Evolutionary conservation across 2,888 invertebrate genomes (phyloP), one percentile per base, ranked within the genome.

Genomic region (Orchesella flavescens): DNA sequence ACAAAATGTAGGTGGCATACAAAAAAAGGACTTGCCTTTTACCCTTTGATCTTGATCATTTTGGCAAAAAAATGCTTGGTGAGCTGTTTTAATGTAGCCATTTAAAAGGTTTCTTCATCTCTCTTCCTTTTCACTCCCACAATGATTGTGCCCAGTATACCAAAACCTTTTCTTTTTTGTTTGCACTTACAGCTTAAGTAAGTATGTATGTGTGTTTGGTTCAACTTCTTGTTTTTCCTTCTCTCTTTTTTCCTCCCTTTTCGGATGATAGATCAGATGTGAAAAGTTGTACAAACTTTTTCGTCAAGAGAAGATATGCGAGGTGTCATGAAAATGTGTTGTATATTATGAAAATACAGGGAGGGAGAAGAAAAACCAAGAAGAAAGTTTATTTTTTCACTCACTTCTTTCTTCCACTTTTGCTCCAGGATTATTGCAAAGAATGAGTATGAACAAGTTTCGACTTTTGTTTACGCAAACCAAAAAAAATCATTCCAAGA

Each of bases 41-140:
- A 61, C 61, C 71, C 78, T 78, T 78, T 78, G 69, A 78, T 78
- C 78, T 78, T 71, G 71, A 78, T 71, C 78, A 78, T 71, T 69
- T 78, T 78, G 61, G 69, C 61, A 59, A 69, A 61, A 69, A 61
- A 76, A 71, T 71, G 78, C 68, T 78, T 78, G 49, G 46, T 61
- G 78, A 78, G 78, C 78, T 71, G 78, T 68, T 69, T 69, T 71
- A 78, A 78, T 78, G 61, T 53, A 61, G 69, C 71, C 61, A 78
- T 78, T 78, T 78, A 78, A 78, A 78, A 77, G 75, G 49, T 53
- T 53, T 65, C 65, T 65, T 76, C 63, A 23, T 63, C 72, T 34
- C 72, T 34, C 34, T 34, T 55, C 63, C 46, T 74, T 74, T 24
- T 74, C 74, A 34, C 34, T 34, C 34, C 34, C 34, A 34, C 34